phyloP scores from a whole-genome alignment of 2,888 invertebrate genomes.

The Euzetes globulus region DNA sequence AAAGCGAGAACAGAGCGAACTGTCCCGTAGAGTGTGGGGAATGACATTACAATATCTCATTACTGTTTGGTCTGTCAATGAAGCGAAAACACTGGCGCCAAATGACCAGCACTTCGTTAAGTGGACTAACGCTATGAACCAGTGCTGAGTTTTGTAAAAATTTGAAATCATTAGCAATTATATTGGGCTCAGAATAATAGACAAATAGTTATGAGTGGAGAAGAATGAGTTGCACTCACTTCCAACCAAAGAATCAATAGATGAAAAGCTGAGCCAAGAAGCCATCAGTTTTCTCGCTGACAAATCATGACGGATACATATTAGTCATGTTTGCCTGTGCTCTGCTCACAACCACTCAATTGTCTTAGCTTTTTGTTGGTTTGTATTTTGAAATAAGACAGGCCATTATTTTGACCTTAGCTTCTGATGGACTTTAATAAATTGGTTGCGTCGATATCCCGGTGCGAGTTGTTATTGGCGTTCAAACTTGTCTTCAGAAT shows the following conservation, averaged over 20 bases:
- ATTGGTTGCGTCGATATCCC: constrained; percentile 23
- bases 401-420: constrained; percentile 14
- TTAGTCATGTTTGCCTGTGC: constrained; percentile 1
- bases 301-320: constrained; percentile 29
- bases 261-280: constrained; percentile 3
- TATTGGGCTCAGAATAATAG: constrained; percentile 16
- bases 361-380: not conserved
- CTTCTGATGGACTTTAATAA: constrained; percentile 24
- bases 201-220: constrained; percentile 23
- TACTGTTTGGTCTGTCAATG: constrained; percentile 16
- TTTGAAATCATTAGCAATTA: constrained; percentile 18
- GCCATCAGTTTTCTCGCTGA: not conserved
- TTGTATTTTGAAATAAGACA: not conserved
- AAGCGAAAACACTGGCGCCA: constrained; percentile 29
- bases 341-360: not conserved
- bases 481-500: constrained; percentile 1
- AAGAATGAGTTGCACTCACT: constrained; percentile 26
- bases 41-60: constrained; percentile 12
- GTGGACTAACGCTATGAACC: not conserved
- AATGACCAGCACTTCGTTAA: constrained; percentile 11
- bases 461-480: constrained; percentile 20
- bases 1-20: not conserved
- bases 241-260: not conserved
- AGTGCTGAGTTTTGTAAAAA: not conserved
- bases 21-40: not conserved